Conservation (phyloP, 2,113 vertebrate species). For the Heptranchias perlo region DNA sequence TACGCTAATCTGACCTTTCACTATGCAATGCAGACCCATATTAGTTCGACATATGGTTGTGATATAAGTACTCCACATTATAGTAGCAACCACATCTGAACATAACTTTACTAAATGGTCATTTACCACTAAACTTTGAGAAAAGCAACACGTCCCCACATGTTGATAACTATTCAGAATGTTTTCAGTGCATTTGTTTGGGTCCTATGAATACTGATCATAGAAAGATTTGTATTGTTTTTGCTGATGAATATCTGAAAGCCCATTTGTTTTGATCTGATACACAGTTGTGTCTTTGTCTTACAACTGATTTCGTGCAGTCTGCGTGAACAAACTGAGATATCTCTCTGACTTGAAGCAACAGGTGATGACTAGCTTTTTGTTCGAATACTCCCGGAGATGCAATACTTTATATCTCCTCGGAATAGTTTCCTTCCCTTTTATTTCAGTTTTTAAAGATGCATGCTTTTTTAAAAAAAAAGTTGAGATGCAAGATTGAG, state of each 20-base stretch:
- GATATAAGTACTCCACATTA: not conserved
- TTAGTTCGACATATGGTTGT: not conserved
- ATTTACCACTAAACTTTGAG: not conserved
- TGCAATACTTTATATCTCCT: not conserved
- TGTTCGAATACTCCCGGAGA: not conserved
- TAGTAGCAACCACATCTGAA: not conserved
- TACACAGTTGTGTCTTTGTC: not conserved
- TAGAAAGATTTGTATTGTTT: not conserved
- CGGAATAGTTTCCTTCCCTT: not conserved
- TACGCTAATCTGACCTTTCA: not conserved
- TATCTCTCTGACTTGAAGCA: not conserved
- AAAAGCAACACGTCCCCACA: not conserved
- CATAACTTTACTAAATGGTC: not conserved
- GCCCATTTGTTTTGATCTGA: not conserved
- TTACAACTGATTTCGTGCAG: not conserved
- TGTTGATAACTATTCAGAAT: not conserved
- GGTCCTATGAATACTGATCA: not conserved
- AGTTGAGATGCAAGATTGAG: too few relatives aligned
- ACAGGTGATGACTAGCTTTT: not conserved
- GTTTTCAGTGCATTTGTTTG: not conserved
- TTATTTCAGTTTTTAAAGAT: not conserved
- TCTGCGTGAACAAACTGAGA: not conserved
- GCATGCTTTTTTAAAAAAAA: too few relatives aligned
- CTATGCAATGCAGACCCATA: not conserved
- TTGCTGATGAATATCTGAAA: constrained; percentile 3